Evolutionary conservation across 2,888 invertebrate genomes (phyloP).

Genomic region (Himalopsyche anomala): DNA sequence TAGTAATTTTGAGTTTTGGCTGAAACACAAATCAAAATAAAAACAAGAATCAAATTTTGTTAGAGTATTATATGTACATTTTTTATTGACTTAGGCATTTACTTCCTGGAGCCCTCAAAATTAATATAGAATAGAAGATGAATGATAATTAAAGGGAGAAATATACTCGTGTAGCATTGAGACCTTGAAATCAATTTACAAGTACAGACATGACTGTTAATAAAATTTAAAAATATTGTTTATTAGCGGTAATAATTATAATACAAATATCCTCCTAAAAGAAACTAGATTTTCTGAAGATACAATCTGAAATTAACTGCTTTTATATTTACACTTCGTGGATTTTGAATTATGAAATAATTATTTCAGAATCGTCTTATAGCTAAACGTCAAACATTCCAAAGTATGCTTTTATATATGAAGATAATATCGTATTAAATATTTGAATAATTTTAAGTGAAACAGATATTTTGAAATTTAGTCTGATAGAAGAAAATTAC

Average conservation of each 20-base stretch:
- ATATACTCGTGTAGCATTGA: background rate
- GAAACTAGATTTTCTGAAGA: conserved; percentile 11
- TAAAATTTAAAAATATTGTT: background rate
- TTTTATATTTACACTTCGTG: conserved; percentile 13
- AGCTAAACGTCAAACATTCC: background rate
- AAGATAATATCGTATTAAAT: too few relatives aligned
- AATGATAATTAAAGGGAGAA: background rate
- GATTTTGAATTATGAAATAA: background rate
- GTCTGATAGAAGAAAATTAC: too few relatives aligned
- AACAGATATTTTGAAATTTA: too few relatives aligned
- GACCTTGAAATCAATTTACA: conserved; percentile 2
- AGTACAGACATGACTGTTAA: background rate
- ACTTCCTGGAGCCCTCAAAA: too few relatives aligned
- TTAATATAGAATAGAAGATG: too few relatives aligned
- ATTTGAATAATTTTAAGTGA: too few relatives aligned
- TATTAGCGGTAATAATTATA: background rate
- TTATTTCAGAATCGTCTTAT: background rate
- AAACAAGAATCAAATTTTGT: too few relatives aligned
- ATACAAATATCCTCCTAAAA: background rate
- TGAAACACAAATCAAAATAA: too few relatives aligned
- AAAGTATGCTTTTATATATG: too few relatives aligned
- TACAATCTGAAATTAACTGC: conserved; percentile 8
- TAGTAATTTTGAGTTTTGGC: too few relatives aligned
- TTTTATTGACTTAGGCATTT: too few relatives aligned
- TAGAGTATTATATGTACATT: too few relatives aligned